Conservation (phyloP, 2,888 invertebrate genomes). For the Spatulosminthurus flaviceps region DNA sequence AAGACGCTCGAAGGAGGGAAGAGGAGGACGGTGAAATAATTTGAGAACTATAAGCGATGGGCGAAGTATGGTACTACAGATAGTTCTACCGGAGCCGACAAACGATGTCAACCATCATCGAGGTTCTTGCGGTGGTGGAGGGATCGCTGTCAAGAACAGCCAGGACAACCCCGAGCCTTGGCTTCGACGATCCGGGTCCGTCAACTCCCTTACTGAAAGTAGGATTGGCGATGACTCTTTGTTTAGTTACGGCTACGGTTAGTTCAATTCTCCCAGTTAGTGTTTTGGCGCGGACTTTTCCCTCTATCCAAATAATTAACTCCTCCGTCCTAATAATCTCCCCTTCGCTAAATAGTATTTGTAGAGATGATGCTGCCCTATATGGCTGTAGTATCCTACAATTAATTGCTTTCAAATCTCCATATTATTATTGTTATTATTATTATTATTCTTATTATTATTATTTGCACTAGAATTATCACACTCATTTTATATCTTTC, state of each 20-base stretch:
- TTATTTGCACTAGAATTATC: neutral
- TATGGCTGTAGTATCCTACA: neutral
- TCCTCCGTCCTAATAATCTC: neutral
- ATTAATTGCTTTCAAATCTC: constrained; percentile 18
- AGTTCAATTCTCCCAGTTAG: constrained; percentile 39
- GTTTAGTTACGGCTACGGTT: constrained; percentile 59
- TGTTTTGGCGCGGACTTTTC: neutral
- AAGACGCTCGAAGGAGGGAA: constrained; percentile 6
- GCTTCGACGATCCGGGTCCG: constrained; percentile 56
- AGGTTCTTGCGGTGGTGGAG: constrained; percentile 48
- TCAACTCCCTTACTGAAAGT: constrained; percentile 62
- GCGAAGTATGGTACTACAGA: constrained; percentile 66
- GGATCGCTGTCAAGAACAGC: constrained; percentile 48
- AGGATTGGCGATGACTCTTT: constrained; percentile 62
- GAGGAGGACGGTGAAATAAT: constrained; percentile 11
- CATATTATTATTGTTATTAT: too few species aligned
- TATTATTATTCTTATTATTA: neutral
- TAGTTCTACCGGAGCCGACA: constrained; percentile 65
- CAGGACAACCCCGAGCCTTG: constrained; percentile 45
- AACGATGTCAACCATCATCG: constrained; percentile 61
- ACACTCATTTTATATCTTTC: neutral
- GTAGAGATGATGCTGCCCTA: neutral
- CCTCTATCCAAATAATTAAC: too few species aligned
- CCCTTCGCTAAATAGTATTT: neutral
- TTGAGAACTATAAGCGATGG: constrained; percentile 64